These are phyloP conservation scores for Bombus confusus DNA, from an alignment of 1,140 invertebrate genomes.

Conservation along the genomic window DNA sequence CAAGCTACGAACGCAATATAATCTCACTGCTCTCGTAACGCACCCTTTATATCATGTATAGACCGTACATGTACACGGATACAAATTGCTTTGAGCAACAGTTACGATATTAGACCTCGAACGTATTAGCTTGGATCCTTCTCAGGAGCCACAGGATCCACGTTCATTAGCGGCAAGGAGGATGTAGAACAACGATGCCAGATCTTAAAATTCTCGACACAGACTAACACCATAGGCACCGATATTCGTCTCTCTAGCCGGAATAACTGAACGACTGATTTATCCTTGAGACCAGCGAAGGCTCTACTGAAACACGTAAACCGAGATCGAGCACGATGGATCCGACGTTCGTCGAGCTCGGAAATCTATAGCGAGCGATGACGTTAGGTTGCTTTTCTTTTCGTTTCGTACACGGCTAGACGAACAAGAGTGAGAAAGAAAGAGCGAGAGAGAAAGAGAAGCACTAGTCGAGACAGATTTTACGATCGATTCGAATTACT, in stretches of 20 bases:
- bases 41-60: not conserved
- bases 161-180: not conserved
- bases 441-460: not conserved
- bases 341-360: not conserved
- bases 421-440: not conserved
- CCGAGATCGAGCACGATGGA: not conserved
- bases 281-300: not conserved
- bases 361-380: conserved; percentile 38
- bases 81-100: conserved; percentile 6
- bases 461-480: conserved; percentile 53
- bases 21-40: not conserved
- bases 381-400: conserved; percentile 32
- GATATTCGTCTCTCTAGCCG: not conserved
- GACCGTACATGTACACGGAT: no score
- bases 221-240: not conserved
- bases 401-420: not conserved
- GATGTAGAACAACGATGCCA: not conserved
- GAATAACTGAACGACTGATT: not conserved
- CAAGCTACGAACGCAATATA: not conserved
- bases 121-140: not conserved
- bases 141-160: not conserved
- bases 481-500: conserved; percentile 59
- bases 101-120: conserved; percentile 18
- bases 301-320: not conserved
- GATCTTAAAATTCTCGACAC: not conserved